phyloP scores from a whole-genome alignment of 1,140 invertebrate genomes.

The Drosophila novamexicana region DNA sequence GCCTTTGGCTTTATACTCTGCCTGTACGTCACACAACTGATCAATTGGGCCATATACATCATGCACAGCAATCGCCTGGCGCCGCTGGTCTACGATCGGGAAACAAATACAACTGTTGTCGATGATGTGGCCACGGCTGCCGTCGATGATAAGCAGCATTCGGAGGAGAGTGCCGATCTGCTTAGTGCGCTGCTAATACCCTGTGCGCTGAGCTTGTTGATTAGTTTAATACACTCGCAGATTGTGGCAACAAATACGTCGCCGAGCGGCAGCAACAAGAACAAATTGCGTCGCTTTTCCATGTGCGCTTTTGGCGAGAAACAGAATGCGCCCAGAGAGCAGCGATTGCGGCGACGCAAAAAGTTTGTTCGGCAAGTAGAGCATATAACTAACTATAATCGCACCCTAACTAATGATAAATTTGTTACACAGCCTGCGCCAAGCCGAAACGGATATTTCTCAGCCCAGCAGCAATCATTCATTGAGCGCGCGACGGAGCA shows the following conservation, averaged over 20 bases:
- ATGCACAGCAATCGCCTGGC: constrained; percentile 84
- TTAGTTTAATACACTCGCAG: constrained; percentile 95
- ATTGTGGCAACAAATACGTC: constrained; percentile 91
- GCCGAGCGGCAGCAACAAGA: constrained; percentile 72
- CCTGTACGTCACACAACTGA: constrained; percentile 91
- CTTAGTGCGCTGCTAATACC: constrained; percentile 88
- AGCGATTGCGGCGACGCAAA: constrained; percentile 69
- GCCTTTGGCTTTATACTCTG: constrained; percentile 90
- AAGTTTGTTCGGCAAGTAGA: constrained; percentile 78
- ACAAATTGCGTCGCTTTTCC: constrained; percentile 75
- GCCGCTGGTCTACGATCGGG: constrained; percentile 41
- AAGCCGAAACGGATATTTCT: constrained; percentile 50
- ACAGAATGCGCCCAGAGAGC: constrained; percentile 67
- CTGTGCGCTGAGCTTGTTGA: constrained; percentile 90
- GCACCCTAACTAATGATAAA: not conserved
- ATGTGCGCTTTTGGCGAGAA: constrained; percentile 62
- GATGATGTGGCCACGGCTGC: constrained; percentile 1
- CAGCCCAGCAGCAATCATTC: constrained; percentile 50
- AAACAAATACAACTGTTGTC: constrained; percentile 23
- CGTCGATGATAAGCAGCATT: constrained; percentile 35
- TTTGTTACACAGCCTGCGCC: constrained; percentile 44
- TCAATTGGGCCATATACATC: constrained; percentile 88
- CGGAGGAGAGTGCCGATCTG: constrained; percentile 68
- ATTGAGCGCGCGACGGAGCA: constrained; percentile 42
- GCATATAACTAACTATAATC: not conserved